These are phyloP conservation scores for Microtus montanus DNA, from an alignment of 2,113 vertebrate genomes.

Conservation along the genomic window DNA sequence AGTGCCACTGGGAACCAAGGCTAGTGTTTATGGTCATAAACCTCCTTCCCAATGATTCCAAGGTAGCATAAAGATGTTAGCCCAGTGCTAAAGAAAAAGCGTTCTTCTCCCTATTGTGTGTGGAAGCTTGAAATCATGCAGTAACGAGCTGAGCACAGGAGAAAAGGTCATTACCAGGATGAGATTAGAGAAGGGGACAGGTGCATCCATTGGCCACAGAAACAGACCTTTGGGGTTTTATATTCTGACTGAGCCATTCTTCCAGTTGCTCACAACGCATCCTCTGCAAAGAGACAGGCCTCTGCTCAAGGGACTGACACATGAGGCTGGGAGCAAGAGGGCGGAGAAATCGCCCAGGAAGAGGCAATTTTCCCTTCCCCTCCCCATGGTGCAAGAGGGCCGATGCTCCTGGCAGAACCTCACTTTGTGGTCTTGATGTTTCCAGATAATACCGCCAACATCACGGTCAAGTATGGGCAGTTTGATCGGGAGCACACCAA, in stretches of 20 bases:
- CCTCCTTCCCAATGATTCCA: neutral
- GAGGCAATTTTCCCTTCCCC: neutral
- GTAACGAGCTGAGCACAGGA: neutral
- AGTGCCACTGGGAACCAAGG: too few species aligned
- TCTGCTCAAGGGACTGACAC: neutral
- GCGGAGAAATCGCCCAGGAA: neutral
- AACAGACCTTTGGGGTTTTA: neutral
- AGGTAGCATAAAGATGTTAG: slow-evolving; percentile 20
- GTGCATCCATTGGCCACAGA: neutral
- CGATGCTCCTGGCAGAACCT: neutral
- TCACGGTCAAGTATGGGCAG: slow-evolving; percentile 86
- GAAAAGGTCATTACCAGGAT: neutral
- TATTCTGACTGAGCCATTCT: neutral
- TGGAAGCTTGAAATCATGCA: neutral
- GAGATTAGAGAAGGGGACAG: neutral
- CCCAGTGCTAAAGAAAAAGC: neutral
- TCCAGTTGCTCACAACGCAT: neutral
- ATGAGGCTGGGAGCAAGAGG: neutral
- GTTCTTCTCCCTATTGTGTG: neutral
- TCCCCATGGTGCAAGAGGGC: fast-evolving
- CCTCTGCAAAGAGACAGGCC: neutral
- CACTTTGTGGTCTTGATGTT: slow-evolving; percentile 43
- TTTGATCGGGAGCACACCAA: slow-evolving; percentile 87
- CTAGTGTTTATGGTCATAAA: neutral
- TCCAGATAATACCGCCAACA: slow-evolving; percentile 92